phyloP scores from a whole-genome alignment of 2,113 vertebrate species.

The Pelodiscus sinensis region DNA sequence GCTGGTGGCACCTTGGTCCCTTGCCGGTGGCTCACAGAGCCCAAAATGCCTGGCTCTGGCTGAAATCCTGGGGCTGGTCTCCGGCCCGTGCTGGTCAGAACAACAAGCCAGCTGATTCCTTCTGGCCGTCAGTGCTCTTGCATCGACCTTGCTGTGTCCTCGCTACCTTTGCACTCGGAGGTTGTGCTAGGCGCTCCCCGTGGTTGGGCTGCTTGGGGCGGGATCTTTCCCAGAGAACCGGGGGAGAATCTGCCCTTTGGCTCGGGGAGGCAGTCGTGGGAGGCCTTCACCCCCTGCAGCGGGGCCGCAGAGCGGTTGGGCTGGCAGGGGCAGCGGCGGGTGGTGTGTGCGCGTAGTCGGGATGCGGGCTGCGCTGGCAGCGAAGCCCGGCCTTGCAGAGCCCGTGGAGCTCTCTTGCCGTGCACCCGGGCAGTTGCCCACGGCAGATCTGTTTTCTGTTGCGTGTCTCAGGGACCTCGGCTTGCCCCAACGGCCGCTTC shows the following conservation, averaged over 20 bases:
- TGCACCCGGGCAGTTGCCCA: background rate
- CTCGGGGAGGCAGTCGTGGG: background rate
- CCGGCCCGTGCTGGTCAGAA: no score
- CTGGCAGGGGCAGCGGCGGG: no score
- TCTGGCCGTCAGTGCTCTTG: background rate
- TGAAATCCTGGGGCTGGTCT: background rate
- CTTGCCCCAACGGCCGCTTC: conserved; percentile 90
- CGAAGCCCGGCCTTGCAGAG: background rate
- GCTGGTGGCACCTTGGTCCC: background rate
- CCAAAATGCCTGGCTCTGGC: no score
- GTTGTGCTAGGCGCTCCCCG: background rate
- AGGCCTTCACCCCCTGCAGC: background rate
- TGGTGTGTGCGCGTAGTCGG: no score
- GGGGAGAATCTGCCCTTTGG: background rate
- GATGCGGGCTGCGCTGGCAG: background rate
- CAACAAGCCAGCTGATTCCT: background rate
- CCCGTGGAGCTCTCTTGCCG: no score
- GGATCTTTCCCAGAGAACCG: background rate
- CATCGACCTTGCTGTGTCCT: background rate
- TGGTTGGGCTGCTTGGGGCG: no score
- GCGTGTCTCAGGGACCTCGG: conserved; percentile 84
- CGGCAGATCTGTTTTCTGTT: background rate
- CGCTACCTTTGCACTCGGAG: background rate
- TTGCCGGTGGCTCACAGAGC: background rate
- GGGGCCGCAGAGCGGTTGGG: no score